These are phyloP conservation scores for Ectemnius continuus DNA, from an alignment of 2,888 invertebrate genomes.

Conservation along the genomic window DNA sequence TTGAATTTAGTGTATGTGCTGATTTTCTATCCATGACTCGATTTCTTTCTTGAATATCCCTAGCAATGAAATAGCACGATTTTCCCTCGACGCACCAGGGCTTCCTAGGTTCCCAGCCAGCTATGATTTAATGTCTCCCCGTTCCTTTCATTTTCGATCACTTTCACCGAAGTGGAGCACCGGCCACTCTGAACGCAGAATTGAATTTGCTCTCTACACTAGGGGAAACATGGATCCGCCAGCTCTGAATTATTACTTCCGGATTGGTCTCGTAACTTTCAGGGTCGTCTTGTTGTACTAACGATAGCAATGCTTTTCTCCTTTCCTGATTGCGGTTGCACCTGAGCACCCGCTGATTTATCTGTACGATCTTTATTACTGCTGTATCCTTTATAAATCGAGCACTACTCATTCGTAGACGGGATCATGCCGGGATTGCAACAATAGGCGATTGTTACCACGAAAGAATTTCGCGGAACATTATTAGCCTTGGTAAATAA, in stretches of 20 bases:
- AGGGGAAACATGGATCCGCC: conserved; percentile 13
- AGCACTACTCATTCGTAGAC: too few species aligned
- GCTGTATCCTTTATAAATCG: too few species aligned
- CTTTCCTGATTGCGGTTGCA: background rate
- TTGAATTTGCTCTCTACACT: conserved; percentile 21
- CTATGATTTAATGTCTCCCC: conserved; percentile 44
- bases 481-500: too few species aligned
- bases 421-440: too few species aligned
- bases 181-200: conserved; percentile 43
- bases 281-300: background rate
- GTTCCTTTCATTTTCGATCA: conserved; percentile 47
- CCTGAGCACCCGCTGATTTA: conserved; percentile 6
- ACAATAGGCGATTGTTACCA: too few species aligned
- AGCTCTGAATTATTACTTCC: background rate
- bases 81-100: conserved; percentile 9
- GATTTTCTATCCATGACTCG: too few species aligned
- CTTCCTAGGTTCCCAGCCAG: conserved; percentile 12
- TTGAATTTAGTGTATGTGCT: too few species aligned
- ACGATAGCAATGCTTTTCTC: background rate
- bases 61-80: conserved; percentile 26
- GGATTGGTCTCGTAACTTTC: background rate
- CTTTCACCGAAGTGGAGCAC: conserved; percentile 45
- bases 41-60: background rate
- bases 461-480: too few species aligned
- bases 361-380: too few species aligned